Base-by-base conservation (phyloP, 2,888 invertebrate species). In the Spilarctia lutea region DNA sequence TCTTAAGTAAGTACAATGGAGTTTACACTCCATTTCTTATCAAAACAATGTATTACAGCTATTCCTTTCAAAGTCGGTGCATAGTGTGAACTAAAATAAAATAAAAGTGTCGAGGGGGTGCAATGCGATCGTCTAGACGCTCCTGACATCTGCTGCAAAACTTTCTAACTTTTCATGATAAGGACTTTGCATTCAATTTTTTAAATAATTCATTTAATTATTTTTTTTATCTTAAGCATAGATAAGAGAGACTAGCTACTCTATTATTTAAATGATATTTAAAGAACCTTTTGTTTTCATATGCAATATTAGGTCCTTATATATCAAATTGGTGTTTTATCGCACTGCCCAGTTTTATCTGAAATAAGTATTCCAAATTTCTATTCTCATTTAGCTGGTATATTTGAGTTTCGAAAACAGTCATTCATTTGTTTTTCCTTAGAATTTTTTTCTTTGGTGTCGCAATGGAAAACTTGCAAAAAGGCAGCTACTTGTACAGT, bases 131-230 rank as follows among this genome's bases (percentile, higher is more conserved):
- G 84, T 85, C 84, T 84, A 83, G 84, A 84, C 84, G 74, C 48
- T 27, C 13, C 66, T 82, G 85, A 83, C 82, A 85, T 82, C 85
- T 85, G 83, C 77, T 85, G 78, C 74, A 69, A 79, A 80, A 82
- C 74, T 83, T 79, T 79, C 8, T 1, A 20, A 4, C n/a, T 30
- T 0, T 0, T 81, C 82, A 10, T 75, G 75, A 13, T 82, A 78
- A 68, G 42, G 78, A 56, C 45, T 3, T 1, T 0, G 48, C 0
- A 3, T 80, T 83, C 4, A 65, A 66, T 16, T 18, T 18, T 8
- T 13, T 13, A n/a, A 20, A 10, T n/a, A 0, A 24, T n/a, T 35
- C 35, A 20, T 13, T 65, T 33, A 30, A 18, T 30, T 68, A n/a
- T 27, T 20, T 68, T 30, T 48, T 24, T 42, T 70, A 16, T 60